Evolutionary conservation across 2,113 vertebrate genomes (phyloP), one percentile per base, ranked within the genome.

Genomic region (Lophius piscatorius): DNA sequence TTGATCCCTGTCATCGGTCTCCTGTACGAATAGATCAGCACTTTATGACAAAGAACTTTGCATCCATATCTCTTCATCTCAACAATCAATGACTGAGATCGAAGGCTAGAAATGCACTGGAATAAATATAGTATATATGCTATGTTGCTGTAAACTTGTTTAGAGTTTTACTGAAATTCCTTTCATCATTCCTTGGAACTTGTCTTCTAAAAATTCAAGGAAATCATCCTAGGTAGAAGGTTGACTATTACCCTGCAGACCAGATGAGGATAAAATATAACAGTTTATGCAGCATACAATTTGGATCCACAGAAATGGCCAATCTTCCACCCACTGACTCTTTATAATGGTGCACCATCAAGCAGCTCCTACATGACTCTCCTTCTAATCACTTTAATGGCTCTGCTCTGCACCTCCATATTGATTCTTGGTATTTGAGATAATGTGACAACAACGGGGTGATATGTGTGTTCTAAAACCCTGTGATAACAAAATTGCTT

Each of bases 341-440:
- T 31, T 31, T 16, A 7, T 66, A 63, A 78, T 44, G 45, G 35
- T 16, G 29, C 4, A 0, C 41, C 55, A 45, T 78, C 59, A 55
- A 45, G 51, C 51, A 31, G 54, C 28, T 51, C 23, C 42, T 26
- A 60, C 58, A 31, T 64, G 39, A 41, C 28, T 61, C 36, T 59
- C 51, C 21, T 16, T 74, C 41, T 64, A 64, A 81, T 76, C 61
- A 63, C 4, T 21, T 41, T 38, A 69, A 70, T 47, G 40, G 48
- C 45, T 45, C 18, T 10, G 47, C 59, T 51, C 18, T 38, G 29
- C 48, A 45, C 63, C 54, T 46, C 44, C 9, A 12, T 31, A 46
- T 55, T 72, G 62, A 76, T 34, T 35, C 45, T 50, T 81, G 64
- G 48, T 56, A 68, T 78, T 76, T 71, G 23, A 70, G 50, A 21